Base-by-base conservation (phyloP, 2,888 invertebrate species). In the Lasioglossum zephyrum region DNA sequence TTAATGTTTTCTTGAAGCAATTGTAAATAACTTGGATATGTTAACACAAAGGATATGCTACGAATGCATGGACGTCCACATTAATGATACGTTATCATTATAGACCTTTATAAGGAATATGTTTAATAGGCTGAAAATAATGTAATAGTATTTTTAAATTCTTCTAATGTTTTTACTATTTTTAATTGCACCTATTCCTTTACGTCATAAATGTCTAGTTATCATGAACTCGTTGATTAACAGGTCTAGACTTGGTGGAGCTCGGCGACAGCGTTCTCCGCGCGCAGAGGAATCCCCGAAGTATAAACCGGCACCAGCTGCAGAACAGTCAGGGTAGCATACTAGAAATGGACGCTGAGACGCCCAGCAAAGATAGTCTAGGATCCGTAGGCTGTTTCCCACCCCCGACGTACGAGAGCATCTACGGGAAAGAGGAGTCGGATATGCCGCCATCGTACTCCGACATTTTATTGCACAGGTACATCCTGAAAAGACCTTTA, bases 321-420 rank as follows among this genome's bases (percentile, higher is more conserved):
- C 91, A 96, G 93, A 93, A 94, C 94, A 93, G 94, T 87, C 93
- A 95, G 82, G 93, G 93, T 81, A 93, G 95, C 82, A 93, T 95
- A 76, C 81, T 94, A 13, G 94, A 94, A 78, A 94, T 96, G 90
- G 96, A 96, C 81, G 96, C 96, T 16, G 96, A 96, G 87, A 95
- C 95, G 13, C 96, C 96, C n/a, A 96, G 96, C 92, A 96, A 96
- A 86, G 96, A 96, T 13, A 95, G 96, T 70, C 94, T 95, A 47
- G 93, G 94, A 8, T 96, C 96, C 0, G 93, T 95, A 26, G 95
- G 96, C 1, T 95, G 95, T 57, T 95, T 95, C 69, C 95, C 96
- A 4, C 96, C 96, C 0, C 96, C 96, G 0, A 95, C 96, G 0
- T 96, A 96, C 91, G 96, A 96, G 76, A 96, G 96, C 84, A 96